Evolutionary conservation across 2,113 vertebrate genomes (phyloP).

Genomic region (Sinocyclocheilus maitianheensis): DNA sequence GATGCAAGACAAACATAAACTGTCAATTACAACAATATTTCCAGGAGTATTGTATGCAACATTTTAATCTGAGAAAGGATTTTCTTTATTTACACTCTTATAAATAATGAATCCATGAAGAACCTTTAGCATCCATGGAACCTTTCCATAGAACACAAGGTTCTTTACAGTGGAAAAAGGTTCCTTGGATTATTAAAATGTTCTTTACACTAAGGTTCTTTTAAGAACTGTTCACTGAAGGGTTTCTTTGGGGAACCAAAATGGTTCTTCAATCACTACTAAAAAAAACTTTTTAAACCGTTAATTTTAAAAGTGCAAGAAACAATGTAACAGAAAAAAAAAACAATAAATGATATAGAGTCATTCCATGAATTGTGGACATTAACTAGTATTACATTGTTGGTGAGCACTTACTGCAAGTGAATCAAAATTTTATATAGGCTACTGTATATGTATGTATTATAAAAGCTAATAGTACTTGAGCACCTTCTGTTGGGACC

Average conservation of each 20-base stretch:
- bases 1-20: too few relatives aligned
- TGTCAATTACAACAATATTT: too few relatives aligned
- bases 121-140: neutral
- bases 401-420: neutral
- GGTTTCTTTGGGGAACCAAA: neutral
- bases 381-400: neutral
- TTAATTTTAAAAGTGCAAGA: neutral
- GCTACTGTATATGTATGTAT: neutral
- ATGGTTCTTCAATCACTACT: neutral
- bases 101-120: neutral
- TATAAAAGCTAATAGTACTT: neutral
- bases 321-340: neutral
- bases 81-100: too few relatives aligned
- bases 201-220: neutral
- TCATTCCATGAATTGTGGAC: neutral
- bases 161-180: neutral
- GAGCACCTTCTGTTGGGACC: neutral
- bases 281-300: neutral
- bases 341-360: neutral
- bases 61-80: too few relatives aligned
- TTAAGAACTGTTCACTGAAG: neutral
- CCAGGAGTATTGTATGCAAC: too few relatives aligned
- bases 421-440: neutral
- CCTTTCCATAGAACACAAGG: neutral
- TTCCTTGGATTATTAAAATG: neutral